A percentile compares a stretch with the other conserved stretches of the same genome.
These are phyloP conservation scores for Hololepta plana DNA, from an alignment of 2,888 invertebrate species.

Conservation along the genomic window DNA sequence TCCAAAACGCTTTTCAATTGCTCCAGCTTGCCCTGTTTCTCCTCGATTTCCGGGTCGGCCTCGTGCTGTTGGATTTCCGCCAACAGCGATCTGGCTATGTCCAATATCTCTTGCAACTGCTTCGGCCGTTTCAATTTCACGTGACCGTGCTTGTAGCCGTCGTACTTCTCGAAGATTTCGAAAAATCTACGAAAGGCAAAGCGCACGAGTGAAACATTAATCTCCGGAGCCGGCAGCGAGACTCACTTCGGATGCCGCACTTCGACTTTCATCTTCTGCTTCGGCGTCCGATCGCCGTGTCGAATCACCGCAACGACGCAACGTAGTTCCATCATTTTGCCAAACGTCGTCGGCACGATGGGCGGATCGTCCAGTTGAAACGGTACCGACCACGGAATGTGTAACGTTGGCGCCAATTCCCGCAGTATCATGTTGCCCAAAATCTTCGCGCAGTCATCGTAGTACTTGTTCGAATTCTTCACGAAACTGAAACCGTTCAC, in stretches of 20 bases:
- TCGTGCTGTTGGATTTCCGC: constrained; percentile 77
- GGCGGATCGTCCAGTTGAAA: constrained; percentile 97
- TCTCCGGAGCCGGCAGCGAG: no score
- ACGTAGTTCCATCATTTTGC: constrained; percentile 84
- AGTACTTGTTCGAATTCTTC: constrained; percentile 98
- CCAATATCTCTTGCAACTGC: constrained; percentile 92
- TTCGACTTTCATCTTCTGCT: constrained; percentile 99
- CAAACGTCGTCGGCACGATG: constrained; percentile 96
- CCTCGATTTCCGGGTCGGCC: constrained; percentile 84
- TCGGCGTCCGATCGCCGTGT: constrained; percentile 97
- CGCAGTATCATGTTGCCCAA: constrained; percentile 93
- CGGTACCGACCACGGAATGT: constrained; percentile 95
- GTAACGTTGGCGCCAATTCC: constrained; percentile 84
- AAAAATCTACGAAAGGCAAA: constrained; percentile 55
- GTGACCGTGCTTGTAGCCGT: constrained; percentile 87
- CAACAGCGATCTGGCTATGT: constrained; percentile 81
- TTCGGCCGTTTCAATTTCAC: constrained; percentile 95
- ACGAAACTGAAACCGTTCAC: constrained; percentile 99
- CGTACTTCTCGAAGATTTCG: constrained; percentile 95
- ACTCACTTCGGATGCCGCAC: constrained; percentile 82
- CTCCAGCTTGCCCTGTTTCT: constrained; percentile 91
- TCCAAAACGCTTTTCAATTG: constrained; percentile 97
- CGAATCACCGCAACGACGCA: constrained; percentile 96
- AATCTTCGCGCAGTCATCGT: constrained; percentile 98
- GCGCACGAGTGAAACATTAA: no score